These are phyloP conservation scores for Liasis olivaceus DNA, from an alignment of 2,797 vertebrate genomes.

Conservation along the genomic window DNA sequence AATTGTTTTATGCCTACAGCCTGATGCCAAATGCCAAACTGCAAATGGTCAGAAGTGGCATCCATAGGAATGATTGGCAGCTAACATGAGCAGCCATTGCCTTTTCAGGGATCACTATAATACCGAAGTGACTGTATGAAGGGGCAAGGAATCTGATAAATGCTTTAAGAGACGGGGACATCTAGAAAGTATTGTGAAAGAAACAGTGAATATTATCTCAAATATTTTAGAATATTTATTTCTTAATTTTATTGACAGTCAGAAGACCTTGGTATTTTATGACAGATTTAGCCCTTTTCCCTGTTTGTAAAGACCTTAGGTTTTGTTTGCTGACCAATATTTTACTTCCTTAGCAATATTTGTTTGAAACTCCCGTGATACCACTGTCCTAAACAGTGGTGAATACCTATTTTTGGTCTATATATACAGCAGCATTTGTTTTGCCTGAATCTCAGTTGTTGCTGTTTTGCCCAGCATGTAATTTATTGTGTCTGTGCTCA, in stretches of 20 bases:
- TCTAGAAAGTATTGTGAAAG: constrained; percentile 40
- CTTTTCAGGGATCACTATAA: background rate
- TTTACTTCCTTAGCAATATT: constrained; percentile 56
- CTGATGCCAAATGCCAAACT: background rate
- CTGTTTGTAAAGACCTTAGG: constrained; percentile 36
- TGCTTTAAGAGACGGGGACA: constrained; percentile 31
- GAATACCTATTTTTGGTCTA: constrained; percentile 49
- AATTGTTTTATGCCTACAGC: background rate
- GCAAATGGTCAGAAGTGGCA: background rate
- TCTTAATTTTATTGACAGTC: constrained; percentile 10
- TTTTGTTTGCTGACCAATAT: constrained; percentile 52
- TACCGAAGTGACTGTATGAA: background rate
- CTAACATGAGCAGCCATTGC: background rate
- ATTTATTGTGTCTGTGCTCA: constrained; percentile 46
- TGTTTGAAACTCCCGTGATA: constrained; percentile 50
- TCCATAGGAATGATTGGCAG: background rate
- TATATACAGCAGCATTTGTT: constrained; percentile 43
- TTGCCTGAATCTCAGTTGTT: constrained; percentile 45
- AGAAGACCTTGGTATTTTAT: constrained; percentile 34
- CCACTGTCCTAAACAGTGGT: constrained; percentile 46
- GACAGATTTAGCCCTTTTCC: constrained; percentile 53
- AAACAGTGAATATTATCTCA: constrained; percentile 30
- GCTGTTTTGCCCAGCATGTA: constrained; percentile 47
- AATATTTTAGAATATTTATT: constrained; percentile 33
- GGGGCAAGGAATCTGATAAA: constrained; percentile 20